These are phyloP conservation scores for Oophaga sylvatica DNA, from an alignment of 2,797 vertebrate genomes.

Conservation along the genomic window DNA sequence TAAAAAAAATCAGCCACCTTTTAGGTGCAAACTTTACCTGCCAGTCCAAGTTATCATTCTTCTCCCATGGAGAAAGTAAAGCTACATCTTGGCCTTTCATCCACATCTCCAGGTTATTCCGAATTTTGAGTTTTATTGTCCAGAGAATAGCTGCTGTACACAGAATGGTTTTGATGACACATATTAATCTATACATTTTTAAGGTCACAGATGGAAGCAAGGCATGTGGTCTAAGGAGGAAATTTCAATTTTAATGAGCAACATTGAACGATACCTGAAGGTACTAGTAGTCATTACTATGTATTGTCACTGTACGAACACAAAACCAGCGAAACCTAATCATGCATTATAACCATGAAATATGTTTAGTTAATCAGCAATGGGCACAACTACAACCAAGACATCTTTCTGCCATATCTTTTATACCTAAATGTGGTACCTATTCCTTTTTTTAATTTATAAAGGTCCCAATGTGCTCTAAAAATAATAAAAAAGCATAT, in stretches of 20 bases:
- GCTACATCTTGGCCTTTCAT: not conserved
- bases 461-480: too few relatives aligned
- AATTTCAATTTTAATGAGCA: conserved; percentile 95
- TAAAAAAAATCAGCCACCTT: not conserved
- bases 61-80: not conserved
- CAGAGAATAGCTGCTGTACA: not conserved
- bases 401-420: not conserved
- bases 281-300: conserved; percentile 69
- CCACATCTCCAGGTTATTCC: not conserved
- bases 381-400: not conserved
- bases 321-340: not conserved
- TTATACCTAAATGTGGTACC: not conserved
- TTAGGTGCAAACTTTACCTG: not conserved
- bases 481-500: too few relatives aligned
- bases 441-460: too few relatives aligned
- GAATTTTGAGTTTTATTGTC: not conserved
- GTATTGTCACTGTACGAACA: not conserved
- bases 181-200: conserved; percentile 63
- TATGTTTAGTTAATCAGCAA: not conserved
- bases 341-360: not conserved
- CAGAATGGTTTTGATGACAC: not conserved
- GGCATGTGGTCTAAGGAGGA: conserved; percentile 99
- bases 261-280: conserved; percentile 96
- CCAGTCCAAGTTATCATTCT: not conserved
- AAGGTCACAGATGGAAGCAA: conserved; percentile 99